Evolutionary conservation across 2,797 vertebrate genomes (phyloP).

Genomic region (Emys orbicularis): DNA sequence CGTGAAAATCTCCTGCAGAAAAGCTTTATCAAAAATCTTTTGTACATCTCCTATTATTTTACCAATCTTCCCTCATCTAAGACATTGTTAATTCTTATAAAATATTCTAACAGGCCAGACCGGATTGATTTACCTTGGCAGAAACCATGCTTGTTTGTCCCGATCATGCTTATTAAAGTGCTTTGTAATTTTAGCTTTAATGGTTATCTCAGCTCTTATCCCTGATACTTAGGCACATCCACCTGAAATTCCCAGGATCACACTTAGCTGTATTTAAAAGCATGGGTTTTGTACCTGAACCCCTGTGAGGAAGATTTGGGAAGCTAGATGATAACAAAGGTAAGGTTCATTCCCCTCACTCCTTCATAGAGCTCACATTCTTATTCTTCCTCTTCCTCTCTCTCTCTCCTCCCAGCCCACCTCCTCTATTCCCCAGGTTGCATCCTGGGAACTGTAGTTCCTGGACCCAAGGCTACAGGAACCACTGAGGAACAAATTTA

Average conservation of each 20-base stretch:
- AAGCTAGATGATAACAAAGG: not conserved
- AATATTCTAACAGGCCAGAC: not conserved
- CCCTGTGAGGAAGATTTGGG: not conserved
- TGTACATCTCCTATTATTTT: not conserved
- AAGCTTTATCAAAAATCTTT: not conserved
- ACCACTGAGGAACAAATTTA: not conserved
- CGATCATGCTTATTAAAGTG: not conserved
- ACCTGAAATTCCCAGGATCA: not conserved
- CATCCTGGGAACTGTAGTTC: not conserved
- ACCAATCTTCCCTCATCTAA: not conserved
- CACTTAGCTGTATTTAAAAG: not conserved
- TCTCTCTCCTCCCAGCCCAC: not conserved
- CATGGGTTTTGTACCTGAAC: not conserved
- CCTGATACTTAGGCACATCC: not conserved
- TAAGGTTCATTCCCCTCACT: not conserved
- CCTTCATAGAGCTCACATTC: not conserved
- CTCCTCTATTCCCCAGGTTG: not conserved
- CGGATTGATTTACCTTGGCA: not conserved
- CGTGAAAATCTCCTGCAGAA: not conserved
- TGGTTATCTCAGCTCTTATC: not conserved
- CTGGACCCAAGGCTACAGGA: not conserved
- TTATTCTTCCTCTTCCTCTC: not conserved
- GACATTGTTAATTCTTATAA: not conserved
- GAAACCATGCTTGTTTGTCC: not conserved
- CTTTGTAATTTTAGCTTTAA: constrained; percentile 2